These are phyloP conservation scores for Falcunculus frontatus DNA, from an alignment of 2,113 vertebrate species.

Conservation along the genomic window DNA sequence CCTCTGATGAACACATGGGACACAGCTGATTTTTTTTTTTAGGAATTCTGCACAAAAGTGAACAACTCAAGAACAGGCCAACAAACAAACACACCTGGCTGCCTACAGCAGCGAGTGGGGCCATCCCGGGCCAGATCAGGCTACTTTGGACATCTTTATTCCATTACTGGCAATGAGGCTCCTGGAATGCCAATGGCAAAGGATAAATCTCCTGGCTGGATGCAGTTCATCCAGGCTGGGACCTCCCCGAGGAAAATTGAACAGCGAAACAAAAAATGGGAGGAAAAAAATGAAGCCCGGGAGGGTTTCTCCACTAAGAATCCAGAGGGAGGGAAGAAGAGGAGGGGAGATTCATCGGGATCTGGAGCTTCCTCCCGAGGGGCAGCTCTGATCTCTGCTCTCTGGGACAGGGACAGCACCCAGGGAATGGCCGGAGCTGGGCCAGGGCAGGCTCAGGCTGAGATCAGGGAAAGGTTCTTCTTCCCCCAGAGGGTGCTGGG, in stretches of 20 bases:
- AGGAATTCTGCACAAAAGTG: not conserved
- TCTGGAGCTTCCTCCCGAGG: not conserved
- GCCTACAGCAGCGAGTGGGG: not conserved
- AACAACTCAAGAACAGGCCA: not conserved
- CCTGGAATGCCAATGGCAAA: not conserved
- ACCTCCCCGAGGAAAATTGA: not conserved
- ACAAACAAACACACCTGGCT: constrained; percentile 27
- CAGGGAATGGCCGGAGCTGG: not conserved
- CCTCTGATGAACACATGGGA: not conserved
- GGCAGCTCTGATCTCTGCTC: not conserved
- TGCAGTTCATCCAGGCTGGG: not conserved
- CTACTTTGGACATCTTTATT: not conserved
- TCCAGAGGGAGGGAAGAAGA: not conserved
- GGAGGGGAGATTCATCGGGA: not conserved
- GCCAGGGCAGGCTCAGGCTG: not conserved
- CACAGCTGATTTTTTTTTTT: not conserved
- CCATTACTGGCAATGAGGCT: not conserved
- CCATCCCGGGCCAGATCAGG: not conserved
- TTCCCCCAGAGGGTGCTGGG: not conserved
- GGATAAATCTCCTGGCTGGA: not conserved
- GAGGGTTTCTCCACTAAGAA: not conserved
- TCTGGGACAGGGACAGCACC: not conserved
- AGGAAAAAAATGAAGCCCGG: rapidly evolving
- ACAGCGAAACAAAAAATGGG: not conserved
- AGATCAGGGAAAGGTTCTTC: not conserved